A percentile compares a stretch with the other conserved stretches of the same genome.
These are phyloP conservation scores for Epinephelus malabaricus DNA, from an alignment of 2,797 vertebrate genomes.

Conservation along the genomic window DNA sequence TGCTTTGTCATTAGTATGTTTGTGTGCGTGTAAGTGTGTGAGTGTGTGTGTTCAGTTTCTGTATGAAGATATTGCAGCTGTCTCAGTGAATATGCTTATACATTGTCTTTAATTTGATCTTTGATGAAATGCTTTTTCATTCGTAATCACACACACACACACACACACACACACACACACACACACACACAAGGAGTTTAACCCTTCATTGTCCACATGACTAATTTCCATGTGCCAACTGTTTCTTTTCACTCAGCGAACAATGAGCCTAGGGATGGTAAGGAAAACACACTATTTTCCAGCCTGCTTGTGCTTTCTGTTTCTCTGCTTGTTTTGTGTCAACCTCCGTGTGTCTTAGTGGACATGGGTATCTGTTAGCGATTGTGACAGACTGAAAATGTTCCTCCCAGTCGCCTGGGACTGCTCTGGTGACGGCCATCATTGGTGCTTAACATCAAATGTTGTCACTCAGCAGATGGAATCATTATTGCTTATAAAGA, in stretches of 20 bases:
- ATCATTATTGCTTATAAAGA: constrained; percentile 1
- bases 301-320: constrained; percentile 35
- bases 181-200: constrained; percentile 41
- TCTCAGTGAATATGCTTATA: constrained; percentile 38
- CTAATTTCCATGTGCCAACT: constrained; percentile 67
- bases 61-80: constrained; percentile 31
- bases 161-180: neutral
- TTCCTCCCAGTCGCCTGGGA: constrained; percentile 51
- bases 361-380: constrained; percentile 41
- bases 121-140: constrained; percentile 46
- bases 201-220: constrained; percentile 49
- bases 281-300: constrained; percentile 62
- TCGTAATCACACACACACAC: constrained; percentile 11
- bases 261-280: constrained; percentile 80
- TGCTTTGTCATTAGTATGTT: constrained; percentile 27
- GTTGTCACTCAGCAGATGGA: constrained; percentile 15
- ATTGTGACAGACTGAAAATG: constrained; percentile 40
- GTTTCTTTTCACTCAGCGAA: constrained; percentile 77
- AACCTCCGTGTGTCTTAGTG: constrained; percentile 21
- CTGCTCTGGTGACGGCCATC: constrained; percentile 60
- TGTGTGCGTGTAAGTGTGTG: constrained; percentile 8
- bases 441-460: neutral
- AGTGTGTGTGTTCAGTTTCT: constrained; percentile 2
- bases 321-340: constrained; percentile 37
- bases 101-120: constrained; percentile 55